Evolutionary conservation across 2,113 vertebrate genomes (phyloP), one percentile per base, ranked within the genome.

Genomic region (Ciconia boyciana): DNA sequence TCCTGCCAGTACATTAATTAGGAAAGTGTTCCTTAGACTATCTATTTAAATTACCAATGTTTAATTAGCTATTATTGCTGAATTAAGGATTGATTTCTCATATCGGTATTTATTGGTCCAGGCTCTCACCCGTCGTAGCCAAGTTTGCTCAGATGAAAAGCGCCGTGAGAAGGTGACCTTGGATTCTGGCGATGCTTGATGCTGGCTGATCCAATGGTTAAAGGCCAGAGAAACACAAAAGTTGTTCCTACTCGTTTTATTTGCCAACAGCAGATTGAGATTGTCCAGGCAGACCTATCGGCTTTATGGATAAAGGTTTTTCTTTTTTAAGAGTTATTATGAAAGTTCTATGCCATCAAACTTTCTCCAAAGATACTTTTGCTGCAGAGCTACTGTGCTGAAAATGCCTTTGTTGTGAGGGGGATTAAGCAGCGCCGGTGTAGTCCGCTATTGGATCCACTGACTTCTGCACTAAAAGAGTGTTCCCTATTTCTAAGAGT

Each of bases 61-160:
- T 75, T 88, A 94, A 87, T 95, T 91, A 94, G 89, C 69, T 83
- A 66, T 96, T 88, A 89, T 54, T 95, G 54, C 79, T 90, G 80
- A 94, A 85, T 96, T 95, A 96, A 55, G 58, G 75, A 91, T 93
- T 94, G 93, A 96, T 97, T 97, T 88, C 68, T 96, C 75, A 15
- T 87, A 85, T 89, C 54, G 46, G 36, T 51, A 22, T 39, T 31
- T 54, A 31, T 13, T 49, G 39, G 64, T 70, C 26, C 69, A 90
- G 54, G 19, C 21, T 76, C 6, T 69, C 29, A 36, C 24, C 29
- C 3, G 0, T 2, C 3, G 7, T 24, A 88, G 75, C 78, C 54
- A 93, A 90, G 36, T 77, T 82, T 72, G 19, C 22, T 86, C 19
- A 58, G 34, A 85, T n/a, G 20, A 44, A 57, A 79, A 52, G 19